Base-by-base conservation (phyloP, 2,888 invertebrate genomes). In the Cephus pygmeus region DNA sequence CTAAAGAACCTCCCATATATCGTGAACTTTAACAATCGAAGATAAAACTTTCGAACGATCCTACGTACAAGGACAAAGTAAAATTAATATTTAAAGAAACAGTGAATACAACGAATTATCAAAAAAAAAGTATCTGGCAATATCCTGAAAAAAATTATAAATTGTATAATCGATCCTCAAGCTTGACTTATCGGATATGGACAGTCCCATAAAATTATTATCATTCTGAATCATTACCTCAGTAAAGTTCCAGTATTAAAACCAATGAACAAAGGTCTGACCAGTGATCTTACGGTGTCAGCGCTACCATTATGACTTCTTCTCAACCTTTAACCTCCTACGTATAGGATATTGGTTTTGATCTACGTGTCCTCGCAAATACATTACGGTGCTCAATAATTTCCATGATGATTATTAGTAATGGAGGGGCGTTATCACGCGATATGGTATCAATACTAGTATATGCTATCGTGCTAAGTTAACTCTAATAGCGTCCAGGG, bases 401-500 rank as follows among this genome's bases (percentile, higher is more conserved):
- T 56, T 56, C 23, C 56, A 56, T 23, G 56, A 56, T 23, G 56
- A 56, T 56, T 23, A 56, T 56, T 56, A 56, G 56, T 0, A 23
- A 23, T 71, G 80, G 81, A 79, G 85, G 87, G 84, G 79, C 84
- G 82, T 84, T 86, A 86, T 87, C 86, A 77, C 68, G 76, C 82
- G 85, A 87, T 87, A 87, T 77, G 84, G 77, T 87, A 87, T 87
- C 87, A 77, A 75, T 35, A 34, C 34, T 35, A 31, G 36, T 34
- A 33, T 34, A 23, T 15, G 31, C 74, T 34, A 74, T 74, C 74
- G 34, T 34, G 30, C 34, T 30, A 9, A 34, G 34, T n/a, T 74
- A 35, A 35, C 74, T 9, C 12, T 34, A 74, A 74, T 74, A 74
- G 74, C 74, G 12, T 74, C 23, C 34, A 30, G 12, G 35, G 30